Evolutionary conservation across 2,797 vertebrate genomes (phyloP).

Genomic region (Phrynocephalus vlangalii): DNA sequence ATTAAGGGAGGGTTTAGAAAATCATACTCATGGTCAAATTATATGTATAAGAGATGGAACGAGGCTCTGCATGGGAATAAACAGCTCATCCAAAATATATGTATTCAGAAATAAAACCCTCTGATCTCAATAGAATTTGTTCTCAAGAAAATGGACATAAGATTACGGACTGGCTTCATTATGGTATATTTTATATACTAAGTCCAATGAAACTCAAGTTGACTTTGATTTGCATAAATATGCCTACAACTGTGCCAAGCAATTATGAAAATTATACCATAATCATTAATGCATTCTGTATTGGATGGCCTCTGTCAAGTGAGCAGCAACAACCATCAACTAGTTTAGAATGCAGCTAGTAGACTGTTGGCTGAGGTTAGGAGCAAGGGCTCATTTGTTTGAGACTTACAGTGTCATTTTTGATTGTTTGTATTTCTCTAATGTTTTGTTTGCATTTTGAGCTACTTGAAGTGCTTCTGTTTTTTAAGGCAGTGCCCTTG

Average conservation of each 20-base stretch:
- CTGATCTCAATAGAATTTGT: not conserved
- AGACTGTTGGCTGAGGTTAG: too few relatives aligned
- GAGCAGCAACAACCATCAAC: not conserved
- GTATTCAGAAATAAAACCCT: not conserved
- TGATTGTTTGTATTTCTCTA: too few relatives aligned
- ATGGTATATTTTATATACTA: not conserved
- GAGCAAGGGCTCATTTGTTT: too few relatives aligned
- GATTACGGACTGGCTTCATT: not conserved
- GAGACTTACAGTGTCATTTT: too few relatives aligned
- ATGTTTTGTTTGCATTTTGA: too few relatives aligned
- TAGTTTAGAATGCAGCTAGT: not conserved
- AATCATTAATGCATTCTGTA: not conserved
- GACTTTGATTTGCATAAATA: not conserved
- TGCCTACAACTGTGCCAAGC: not conserved
- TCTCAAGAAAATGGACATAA: not conserved
- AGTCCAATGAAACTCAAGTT: not conserved
- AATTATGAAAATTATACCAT: not conserved
- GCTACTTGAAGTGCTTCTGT: too few relatives aligned
- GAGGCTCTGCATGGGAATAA: not conserved
- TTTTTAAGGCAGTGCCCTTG: too few relatives aligned
- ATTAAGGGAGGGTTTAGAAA: too few relatives aligned
- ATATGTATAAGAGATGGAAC: not conserved
- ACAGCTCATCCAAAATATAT: not conserved
- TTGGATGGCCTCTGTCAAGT: not conserved
- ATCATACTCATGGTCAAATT: too few relatives aligned